These are phyloP conservation scores for Heterotilapia buettikoferi DNA, from an alignment of 2,113 vertebrate genomes.

Conservation along the genomic window DNA sequence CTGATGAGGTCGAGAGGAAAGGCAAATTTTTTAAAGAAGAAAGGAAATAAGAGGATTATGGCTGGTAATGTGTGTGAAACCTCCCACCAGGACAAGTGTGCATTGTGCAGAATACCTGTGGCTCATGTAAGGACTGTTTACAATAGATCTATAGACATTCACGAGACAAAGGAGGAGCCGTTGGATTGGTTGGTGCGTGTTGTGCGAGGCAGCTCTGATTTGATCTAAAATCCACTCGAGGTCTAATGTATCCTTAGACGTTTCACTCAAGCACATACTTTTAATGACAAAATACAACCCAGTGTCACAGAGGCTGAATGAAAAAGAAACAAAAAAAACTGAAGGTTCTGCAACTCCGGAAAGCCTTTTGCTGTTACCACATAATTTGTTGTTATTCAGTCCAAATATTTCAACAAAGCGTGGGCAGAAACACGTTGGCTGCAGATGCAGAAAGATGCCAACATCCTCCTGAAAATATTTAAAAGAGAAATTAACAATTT, in stretches of 20 bases:
- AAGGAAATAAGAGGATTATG: slow-evolving; percentile 63
- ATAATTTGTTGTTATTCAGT: slow-evolving; percentile 1
- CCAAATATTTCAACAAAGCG: slow-evolving; percentile 8
- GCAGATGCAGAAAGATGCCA: neutral
- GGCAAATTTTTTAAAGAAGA: slow-evolving; percentile 35
- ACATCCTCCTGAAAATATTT: neutral
- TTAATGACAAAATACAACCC: neutral
- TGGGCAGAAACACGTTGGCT: neutral
- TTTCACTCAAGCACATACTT: neutral
- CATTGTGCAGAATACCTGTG: slow-evolving; percentile 51
- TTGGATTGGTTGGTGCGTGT: neutral
- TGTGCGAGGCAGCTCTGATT: neutral
- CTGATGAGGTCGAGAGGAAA: slow-evolving; percentile 57
- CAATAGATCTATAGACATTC: slow-evolving; percentile 22
- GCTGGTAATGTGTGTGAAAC: slow-evolving; percentile 44
- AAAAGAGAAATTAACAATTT: neutral
- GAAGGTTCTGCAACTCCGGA: neutral
- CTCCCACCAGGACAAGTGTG: slow-evolving; percentile 41
- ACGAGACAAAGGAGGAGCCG: slow-evolving; percentile 16
- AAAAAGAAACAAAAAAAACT: neutral
- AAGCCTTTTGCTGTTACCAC: neutral
- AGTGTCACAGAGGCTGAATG: neutral
- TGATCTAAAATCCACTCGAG: neutral
- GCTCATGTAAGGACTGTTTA: slow-evolving; percentile 22
- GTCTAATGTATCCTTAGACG: neutral